Percentiles rank a stretch among this genome's conserved stretches.
Conservation (phyloP, 2,113 vertebrate species). For the Synchiropus splendidus region DNA sequence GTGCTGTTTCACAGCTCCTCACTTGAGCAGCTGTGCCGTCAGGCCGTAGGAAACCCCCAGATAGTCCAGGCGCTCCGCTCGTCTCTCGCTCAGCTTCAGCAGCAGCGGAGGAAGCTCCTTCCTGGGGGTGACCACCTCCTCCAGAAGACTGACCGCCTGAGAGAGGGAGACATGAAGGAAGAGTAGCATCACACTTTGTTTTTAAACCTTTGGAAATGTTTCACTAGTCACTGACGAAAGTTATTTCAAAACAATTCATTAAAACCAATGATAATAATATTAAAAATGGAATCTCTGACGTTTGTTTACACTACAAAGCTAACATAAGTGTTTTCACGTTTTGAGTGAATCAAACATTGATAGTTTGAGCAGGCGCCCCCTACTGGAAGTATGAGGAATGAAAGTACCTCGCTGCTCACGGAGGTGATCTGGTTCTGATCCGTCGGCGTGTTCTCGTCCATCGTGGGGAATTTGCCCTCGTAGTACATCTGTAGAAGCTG, state of each 20-base stretch:
- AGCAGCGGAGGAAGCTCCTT: conserved; percentile 89
- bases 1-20: conserved; percentile 28
- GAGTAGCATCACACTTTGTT: too few species aligned
- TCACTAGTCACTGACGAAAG: background rate
- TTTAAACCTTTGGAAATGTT: background rate
- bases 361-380: too few species aligned
- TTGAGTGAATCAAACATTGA: too few species aligned
- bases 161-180: conserved; percentile 3
- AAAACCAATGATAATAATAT: too few species aligned
- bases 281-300: too few species aligned
- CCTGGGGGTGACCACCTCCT: conserved; percentile 83
- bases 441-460: conserved; percentile 72
- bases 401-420: conserved; percentile 83
- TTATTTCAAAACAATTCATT: too few species aligned
- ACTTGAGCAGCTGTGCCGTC: conserved; percentile 87
- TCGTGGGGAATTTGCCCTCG: conserved; percentile 82
- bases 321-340: too few species aligned
- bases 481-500: conserved; percentile 90
- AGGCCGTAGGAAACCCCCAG: conserved; percentile 91
- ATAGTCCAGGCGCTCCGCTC: conserved; percentile 85
- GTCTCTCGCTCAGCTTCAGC: conserved; percentile 86
- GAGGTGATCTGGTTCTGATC: conserved; percentile 71
- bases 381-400: background rate
- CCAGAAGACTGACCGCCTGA: conserved; percentile 85
- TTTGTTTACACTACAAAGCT: too few species aligned